A percentile compares a stretch with the other conserved stretches of the same genome.
These are phyloP conservation scores for Petromus typicus DNA, from an alignment of 2,113 vertebrate species.

Conservation along the genomic window DNA sequence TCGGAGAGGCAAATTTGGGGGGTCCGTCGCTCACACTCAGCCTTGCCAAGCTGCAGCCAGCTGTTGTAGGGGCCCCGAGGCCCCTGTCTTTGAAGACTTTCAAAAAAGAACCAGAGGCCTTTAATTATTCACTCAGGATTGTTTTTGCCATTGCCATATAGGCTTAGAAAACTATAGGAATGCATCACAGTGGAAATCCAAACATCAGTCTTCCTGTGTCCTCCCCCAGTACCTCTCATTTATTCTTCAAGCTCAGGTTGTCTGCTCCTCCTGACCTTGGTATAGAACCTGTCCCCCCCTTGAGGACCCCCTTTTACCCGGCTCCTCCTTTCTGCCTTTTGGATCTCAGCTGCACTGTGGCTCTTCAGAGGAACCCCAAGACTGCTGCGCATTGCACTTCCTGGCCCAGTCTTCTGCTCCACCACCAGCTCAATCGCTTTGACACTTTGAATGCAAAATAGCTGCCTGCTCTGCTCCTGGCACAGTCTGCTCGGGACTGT, in stretches of 20 bases:
- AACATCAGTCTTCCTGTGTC: background rate
- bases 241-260: background rate
- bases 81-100: background rate
- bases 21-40: rapidly evolving
- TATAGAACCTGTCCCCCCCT: background rate
- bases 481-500: too few species aligned
- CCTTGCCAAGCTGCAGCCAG: background rate
- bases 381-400: rapidly evolving
- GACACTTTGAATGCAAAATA: background rate
- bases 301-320: background rate
- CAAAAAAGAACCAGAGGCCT: background rate
- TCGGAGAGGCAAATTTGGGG: background rate
- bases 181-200: background rate
- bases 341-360: background rate
- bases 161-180: background rate
- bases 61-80: background rate
- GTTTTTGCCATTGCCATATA: background rate
- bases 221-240: too few species aligned
- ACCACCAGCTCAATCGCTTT: background rate
- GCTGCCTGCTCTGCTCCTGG: background rate
- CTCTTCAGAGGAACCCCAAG: background rate
- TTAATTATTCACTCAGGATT: background rate
- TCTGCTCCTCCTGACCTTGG: background rate
- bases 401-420: rapidly evolving
- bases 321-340: background rate